A percentile compares a stretch with the other conserved stretches of the same genome.
Evolutionary conservation across 1,140 invertebrate genomes (phyloP).

Genomic region (Drosophila trapezifrons): DNA sequence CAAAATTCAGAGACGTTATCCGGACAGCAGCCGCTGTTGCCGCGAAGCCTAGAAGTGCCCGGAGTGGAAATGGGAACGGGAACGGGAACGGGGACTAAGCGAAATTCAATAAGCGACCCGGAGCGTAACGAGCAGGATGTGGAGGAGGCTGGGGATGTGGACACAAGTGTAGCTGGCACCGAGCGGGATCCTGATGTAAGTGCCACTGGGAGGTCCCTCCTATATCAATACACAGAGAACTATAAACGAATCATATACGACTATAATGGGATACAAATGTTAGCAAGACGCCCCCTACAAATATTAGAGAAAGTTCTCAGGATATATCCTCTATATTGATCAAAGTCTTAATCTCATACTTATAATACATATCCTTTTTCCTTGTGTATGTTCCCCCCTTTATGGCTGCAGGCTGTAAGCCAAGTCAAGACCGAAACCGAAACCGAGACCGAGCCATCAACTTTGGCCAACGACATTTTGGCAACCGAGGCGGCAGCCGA

Average conservation of each 20-base stretch:
- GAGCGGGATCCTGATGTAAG: slow-evolving; percentile 32
- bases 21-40: slow-evolving; percentile 57
- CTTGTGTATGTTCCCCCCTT: slow-evolving; percentile 32
- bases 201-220: background rate
- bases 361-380: background rate
- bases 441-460: slow-evolving; percentile 50
- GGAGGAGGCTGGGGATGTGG: slow-evolving; percentile 17
- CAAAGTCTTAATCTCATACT: background rate
- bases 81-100: slow-evolving; percentile 37
- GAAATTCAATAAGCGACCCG: slow-evolving; percentile 68
- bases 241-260: too few relatives aligned
- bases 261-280: too few relatives aligned
- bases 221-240: background rate
- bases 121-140: slow-evolving; percentile 55
- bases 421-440: slow-evolving; percentile 31
- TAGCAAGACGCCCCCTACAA: too few relatives aligned
- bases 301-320: background rate
- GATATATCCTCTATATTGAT: background rate
- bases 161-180: slow-evolving; percentile 42
- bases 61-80: background rate
- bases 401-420: slow-evolving; percentile 48
- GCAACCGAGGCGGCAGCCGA: slow-evolving; percentile 50
- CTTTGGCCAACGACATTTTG: slow-evolving; percentile 67
- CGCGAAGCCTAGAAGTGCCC: slow-evolving; percentile 47
- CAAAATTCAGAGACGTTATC: slow-evolving; percentile 72